Conservation (phyloP, 2,113 vertebrate genomes). For the Burhinus oedicnemus region DNA sequence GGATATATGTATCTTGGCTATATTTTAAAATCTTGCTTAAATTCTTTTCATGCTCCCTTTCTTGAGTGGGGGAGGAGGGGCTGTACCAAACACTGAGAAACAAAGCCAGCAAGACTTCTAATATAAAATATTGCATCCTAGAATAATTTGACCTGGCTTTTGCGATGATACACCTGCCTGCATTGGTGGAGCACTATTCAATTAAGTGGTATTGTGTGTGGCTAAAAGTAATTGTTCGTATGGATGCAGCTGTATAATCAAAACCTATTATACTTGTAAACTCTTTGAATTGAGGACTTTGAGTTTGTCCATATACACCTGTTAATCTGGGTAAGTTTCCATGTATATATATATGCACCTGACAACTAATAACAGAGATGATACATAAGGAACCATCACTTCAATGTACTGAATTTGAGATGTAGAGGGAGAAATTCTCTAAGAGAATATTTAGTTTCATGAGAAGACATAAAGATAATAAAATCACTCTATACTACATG, state of each 20-base stretch:
- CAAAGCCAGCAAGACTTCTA: background rate
- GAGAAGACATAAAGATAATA: background rate
- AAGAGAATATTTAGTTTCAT: background rate
- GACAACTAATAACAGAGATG: background rate
- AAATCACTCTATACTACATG: background rate
- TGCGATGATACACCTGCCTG: background rate
- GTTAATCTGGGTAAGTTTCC: background rate
- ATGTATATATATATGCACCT: background rate
- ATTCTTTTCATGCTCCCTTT: background rate
- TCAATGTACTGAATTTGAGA: background rate
- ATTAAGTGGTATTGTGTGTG: background rate
- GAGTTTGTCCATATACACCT: background rate
- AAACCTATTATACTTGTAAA: background rate
- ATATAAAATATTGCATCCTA: background rate
- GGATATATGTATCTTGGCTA: background rate
- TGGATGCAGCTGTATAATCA: background rate
- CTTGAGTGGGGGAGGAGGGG: background rate
- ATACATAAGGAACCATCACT: background rate
- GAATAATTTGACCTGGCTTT: background rate
- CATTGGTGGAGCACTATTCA: background rate
- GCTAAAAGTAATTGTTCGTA: background rate
- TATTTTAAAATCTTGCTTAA: background rate
- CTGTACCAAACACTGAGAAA: background rate
- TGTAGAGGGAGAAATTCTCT: background rate
- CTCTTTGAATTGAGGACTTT: background rate